Percentiles rank a stretch among this genome's conserved stretches.
These are phyloP conservation scores for Ornithoptera alexandrae DNA, from an alignment of 2,888 invertebrate genomes.

Conservation along the genomic window DNA sequence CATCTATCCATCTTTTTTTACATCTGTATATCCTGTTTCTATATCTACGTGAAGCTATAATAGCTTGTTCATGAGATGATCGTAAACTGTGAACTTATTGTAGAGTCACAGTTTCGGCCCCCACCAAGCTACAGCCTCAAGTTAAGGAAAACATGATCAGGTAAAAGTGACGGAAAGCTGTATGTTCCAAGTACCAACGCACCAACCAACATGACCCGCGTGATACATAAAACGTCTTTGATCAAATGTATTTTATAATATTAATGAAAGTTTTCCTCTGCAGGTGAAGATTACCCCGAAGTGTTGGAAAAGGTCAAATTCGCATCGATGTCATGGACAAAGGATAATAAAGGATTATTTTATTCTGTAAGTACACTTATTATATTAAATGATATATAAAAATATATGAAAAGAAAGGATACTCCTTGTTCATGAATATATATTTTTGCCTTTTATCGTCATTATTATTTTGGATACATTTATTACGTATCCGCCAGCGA, in stretches of 20 bases:
- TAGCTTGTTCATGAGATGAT: too few relatives aligned
- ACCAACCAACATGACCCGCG: too few relatives aligned
- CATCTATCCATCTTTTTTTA: too few relatives aligned
- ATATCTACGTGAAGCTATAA: too few relatives aligned
- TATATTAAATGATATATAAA: neutral
- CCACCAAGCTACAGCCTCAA: too few relatives aligned
- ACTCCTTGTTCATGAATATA: neutral
- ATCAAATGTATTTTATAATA: neutral
- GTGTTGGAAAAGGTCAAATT: constrained; percentile 95
- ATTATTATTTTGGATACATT: constrained; percentile 8
- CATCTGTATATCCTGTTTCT: too few relatives aligned
- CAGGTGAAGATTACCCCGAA: constrained; percentile 92
- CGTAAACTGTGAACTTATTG: too few relatives aligned
- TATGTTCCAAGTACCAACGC: too few relatives aligned
- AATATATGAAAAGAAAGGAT: neutral
- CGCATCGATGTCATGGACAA: constrained; percentile 95
- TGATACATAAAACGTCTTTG: too few relatives aligned
- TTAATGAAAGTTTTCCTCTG: constrained; percentile 28
- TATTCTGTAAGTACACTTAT: constrained; percentile 85
- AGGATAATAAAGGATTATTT: constrained; percentile 96
- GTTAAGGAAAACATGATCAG: too few relatives aligned
- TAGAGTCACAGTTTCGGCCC: too few relatives aligned
- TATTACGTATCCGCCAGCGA: constrained; percentile 76
- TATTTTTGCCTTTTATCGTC: neutral
- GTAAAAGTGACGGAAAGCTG: too few relatives aligned